Percentiles rank a stretch among this genome's conserved stretches.
These are phyloP conservation scores for Andrena dorsata DNA, from an alignment of 2,888 invertebrate species.

Conservation along the genomic window DNA sequence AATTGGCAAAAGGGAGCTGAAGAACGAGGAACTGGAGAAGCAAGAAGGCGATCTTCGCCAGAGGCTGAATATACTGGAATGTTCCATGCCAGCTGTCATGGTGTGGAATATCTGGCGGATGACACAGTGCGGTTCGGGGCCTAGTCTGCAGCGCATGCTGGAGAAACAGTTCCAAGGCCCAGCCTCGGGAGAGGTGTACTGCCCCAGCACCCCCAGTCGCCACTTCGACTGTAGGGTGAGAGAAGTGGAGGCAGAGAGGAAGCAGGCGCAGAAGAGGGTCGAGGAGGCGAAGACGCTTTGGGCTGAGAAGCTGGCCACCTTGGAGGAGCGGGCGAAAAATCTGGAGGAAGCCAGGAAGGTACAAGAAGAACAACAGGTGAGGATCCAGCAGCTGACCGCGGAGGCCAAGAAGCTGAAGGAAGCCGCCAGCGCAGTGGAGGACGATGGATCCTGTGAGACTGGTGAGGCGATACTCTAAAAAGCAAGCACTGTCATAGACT, in stretches of 20 bases:
- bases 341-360: conserved; percentile 74
- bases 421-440: background rate
- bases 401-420: conserved; percentile 68
- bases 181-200: conserved; percentile 55
- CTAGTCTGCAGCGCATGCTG: conserved; percentile 66
- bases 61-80: conserved; percentile 87
- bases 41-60: conserved; percentile 86
- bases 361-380: conserved; percentile 69
- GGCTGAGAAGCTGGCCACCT: conserved; percentile 67
- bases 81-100: conserved; percentile 88
- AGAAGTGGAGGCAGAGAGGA: conserved; percentile 77
- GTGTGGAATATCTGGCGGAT: conserved; percentile 87
- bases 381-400: conserved; percentile 69
- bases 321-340: conserved; percentile 68
- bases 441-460: conserved; percentile 46
- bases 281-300: conserved; percentile 76
- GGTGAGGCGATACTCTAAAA: conserved; percentile 57
- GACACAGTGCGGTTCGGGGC: conserved; percentile 65
- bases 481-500: background rate
- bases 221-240: conserved; percentile 79
- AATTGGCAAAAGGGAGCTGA: conserved; percentile 87
- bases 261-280: conserved; percentile 71
- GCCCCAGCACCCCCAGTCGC: conserved; percentile 71
- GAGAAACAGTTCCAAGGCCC: conserved; percentile 73
- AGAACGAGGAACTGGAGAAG: conserved; percentile 86